Base-by-base conservation (phyloP, 1,140 invertebrate species). In the Ceratina japonica region DNA sequence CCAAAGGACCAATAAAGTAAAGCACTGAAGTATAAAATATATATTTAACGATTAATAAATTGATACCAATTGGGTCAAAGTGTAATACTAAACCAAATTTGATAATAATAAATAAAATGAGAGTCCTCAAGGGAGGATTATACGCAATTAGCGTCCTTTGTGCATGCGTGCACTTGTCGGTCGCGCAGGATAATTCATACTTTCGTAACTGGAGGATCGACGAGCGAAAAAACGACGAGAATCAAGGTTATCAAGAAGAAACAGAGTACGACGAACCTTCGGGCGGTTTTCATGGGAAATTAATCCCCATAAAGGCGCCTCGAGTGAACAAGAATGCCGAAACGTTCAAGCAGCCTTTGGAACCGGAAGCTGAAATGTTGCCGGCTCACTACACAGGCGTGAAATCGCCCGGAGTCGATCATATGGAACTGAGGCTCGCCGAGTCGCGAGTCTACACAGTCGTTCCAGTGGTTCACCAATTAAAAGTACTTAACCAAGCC, bases 301-400 rank as follows among this genome's bases (percentile, higher is more conserved):
- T 79, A 37, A 79, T 79, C 13, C 77, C 77, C 15, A 79, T 79
- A 58, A 65, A 52, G 24, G 37, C 31, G 15, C 71, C 77, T 3
- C 77, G 62, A 4, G 16, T 51, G 18, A 44, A 61, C 15, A 51
- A 59, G 3, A 13, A 8, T 8, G 37, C 64, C 52, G 15, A 22
- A 2, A 22, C 70, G 27, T 8, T 24, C n/a, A 18, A 51, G 0
- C 12, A 70, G 22, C 72, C 75, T 5, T 22, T 83, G 62, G 88
- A 92, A 65, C 90, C 91, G 0, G 90, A 91, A 1, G 91, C 91
- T 0, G 91, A 92, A 58, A 90, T 92, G 89, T 59, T 92, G 18
- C 91, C 91, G 3, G 83, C 84, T 8, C 82, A 90, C 78, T 92
- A 91, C 74, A 86, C 82, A 0, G 84, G 89, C 2, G 86, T 92